Evolutionary conservation across 1,140 invertebrate genomes (phyloP).

Genomic region (Choristoneura fumiferana): DNA sequence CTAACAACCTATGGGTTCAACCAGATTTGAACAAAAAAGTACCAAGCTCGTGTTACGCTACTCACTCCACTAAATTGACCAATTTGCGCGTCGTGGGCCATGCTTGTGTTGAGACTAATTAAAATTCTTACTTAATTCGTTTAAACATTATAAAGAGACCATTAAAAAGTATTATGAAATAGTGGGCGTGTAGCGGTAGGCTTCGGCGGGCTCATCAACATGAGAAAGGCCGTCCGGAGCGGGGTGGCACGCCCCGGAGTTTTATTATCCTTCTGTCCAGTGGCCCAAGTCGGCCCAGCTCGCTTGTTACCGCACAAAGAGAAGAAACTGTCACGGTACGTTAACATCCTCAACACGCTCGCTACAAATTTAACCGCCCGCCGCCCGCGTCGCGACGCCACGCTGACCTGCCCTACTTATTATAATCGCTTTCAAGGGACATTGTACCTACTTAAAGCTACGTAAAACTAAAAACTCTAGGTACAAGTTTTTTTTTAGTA

Average conservation of each 20-base stretch:
- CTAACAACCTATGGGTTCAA: conserved; percentile 49
- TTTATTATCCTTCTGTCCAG: conserved; percentile 43
- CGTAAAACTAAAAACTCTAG: neutral
- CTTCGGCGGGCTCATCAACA: conserved; percentile 44
- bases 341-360: conserved; percentile 25
- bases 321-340: conserved; percentile 36
- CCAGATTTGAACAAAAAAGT: conserved; percentile 54
- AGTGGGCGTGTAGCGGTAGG: conserved; percentile 9
- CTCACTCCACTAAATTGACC: conserved; percentile 29
- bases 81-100: conserved; percentile 28
- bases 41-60: conserved; percentile 19
- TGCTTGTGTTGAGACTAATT: conserved; percentile 40
- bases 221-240: conserved; percentile 38
- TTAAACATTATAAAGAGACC: conserved; percentile 27
- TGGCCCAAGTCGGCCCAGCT: conserved; percentile 20
- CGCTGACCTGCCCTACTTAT: neutral
- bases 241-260: conserved; percentile 43
- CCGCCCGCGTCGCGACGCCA: neutral
- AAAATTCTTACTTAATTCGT: conserved; percentile 38
- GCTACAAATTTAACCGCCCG: conserved; percentile 33
- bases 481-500: too few relatives aligned
- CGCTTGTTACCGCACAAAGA: conserved; percentile 33
- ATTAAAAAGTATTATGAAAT: conserved; percentile 27
- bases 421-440: neutral
- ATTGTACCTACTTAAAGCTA: neutral